Evolutionary conservation across 2,797 vertebrate genomes (phyloP), one percentile per base, ranked within the genome.

Genomic region (Astyanax mexicanus): DNA sequence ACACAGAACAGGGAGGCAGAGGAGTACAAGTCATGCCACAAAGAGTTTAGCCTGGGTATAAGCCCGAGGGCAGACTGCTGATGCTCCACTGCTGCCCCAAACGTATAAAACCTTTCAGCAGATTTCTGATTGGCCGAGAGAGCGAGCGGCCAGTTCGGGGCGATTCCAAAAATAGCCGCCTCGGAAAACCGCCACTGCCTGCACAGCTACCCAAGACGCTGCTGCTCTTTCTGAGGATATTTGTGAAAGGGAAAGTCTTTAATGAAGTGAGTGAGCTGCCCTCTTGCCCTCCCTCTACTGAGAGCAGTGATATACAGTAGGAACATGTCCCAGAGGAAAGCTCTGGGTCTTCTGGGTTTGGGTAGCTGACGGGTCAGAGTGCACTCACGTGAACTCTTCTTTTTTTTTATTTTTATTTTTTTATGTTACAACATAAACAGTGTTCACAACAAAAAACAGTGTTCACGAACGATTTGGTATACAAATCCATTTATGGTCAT

Each of bases 1-100:
- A 23, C 55, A 72, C 81, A 69, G 47, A 57, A 32, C 32, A 40
- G 69, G 52, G 23, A 74, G 64, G 23, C 71, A 68, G 32, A 37
- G 29, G 32, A 44, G 35, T 21, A 55, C 37, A 49, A 70, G 57
- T 61, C 32, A 78, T 57, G 51, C 67, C 73, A 68, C 32, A 75
- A 75, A 60, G 73, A 75, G 52, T 40, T 67, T 55, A 64, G 69
- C 45, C 52, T 54, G 51, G 40, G 21, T 32, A 32, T 23, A 42
- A 54, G 47, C 37, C 74, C 25, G 38, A 62, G 69, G 40, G 21
- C 38, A 75, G 61, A 35, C 37, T 45, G 25, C 49, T 66, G 47
- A 45, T 55, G 61, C 45, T 44, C 72, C 25, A 35, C 72, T 74
- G 40, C 52, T 42, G 54, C 47, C 32, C 32, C 38, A 32, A 51